Conservation (phyloP, 2,113 vertebrate species). For the Circaetus cinerascens region DNA sequence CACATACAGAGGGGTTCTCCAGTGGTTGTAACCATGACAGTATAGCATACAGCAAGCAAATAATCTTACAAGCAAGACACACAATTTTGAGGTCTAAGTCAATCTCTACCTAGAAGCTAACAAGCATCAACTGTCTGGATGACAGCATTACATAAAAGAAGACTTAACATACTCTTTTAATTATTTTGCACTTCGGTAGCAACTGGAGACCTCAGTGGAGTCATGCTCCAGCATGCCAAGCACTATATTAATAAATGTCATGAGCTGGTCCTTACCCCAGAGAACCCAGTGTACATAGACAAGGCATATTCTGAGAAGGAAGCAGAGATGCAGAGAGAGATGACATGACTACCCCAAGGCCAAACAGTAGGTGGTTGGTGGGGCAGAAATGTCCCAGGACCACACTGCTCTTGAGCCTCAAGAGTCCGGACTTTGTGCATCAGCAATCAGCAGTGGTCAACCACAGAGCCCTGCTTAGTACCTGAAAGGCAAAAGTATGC, state of each 20-base stretch:
- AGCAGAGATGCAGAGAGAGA: not conserved
- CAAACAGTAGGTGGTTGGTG: not conserved
- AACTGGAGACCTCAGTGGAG: not conserved
- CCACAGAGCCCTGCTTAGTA: not conserved
- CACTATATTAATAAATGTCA: not conserved
- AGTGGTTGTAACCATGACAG: not conserved
- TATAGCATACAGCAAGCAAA: not conserved
- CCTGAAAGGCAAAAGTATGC: not conserved
- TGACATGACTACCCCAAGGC: not conserved
- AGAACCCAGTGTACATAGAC: not conserved
- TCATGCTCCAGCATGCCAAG: not conserved
- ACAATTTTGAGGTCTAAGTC: not conserved
- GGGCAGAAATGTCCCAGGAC: not conserved
- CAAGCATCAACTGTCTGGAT: not conserved
- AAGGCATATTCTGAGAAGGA: not conserved
- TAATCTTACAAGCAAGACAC: not conserved
- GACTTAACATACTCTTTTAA: not conserved
- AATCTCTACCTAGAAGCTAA: conserved; percentile 1
- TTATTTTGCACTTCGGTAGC: not conserved
- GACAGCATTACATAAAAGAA: not conserved
- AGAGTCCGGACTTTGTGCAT: not conserved
- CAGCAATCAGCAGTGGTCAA: not conserved
- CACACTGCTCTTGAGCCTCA: not conserved
- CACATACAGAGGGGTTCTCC: not conserved
- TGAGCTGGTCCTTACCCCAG: not conserved